These are phyloP conservation scores for Ferdinandea cuprea DNA, from an alignment of 2,888 invertebrate genomes.

Conservation along the genomic window DNA sequence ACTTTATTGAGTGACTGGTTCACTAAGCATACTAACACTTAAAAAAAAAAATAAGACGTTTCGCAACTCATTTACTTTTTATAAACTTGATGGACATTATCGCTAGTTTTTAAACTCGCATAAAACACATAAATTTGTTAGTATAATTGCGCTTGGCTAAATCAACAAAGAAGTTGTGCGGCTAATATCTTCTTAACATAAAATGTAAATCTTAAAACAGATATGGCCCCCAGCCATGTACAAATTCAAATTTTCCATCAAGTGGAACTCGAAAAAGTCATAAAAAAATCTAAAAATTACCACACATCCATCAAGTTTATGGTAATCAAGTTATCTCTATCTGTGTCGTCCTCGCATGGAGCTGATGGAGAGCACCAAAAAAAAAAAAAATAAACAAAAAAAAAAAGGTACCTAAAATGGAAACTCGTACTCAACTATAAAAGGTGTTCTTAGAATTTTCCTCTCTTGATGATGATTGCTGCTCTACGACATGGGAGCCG, in stretches of 20 bases:
- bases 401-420: too few relatives aligned
- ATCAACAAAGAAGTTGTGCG: not conserved
- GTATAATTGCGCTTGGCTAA: not conserved
- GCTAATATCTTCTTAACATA: slow-evolving; percentile 5
- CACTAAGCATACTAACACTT: too few relatives aligned
- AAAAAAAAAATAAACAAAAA: not conserved
- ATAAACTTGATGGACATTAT: not conserved
- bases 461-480: not conserved
- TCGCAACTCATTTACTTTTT: not conserved
- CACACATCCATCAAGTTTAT: slow-evolving; percentile 58
- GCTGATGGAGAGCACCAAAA: not conserved
- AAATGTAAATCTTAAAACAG: slow-evolving; percentile 6
- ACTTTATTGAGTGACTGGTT: too few relatives aligned
- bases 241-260: slow-evolving; percentile 6
- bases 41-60: too few relatives aligned
- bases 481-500: not conserved
- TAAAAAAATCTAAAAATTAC: slow-evolving; percentile 49
- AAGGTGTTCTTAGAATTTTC: slow-evolving; percentile 23
- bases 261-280: slow-evolving; percentile 27
- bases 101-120: not conserved
- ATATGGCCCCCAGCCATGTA: not conserved
- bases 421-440: too few relatives aligned
- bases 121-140: not conserved
- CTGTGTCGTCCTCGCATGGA: slow-evolving; percentile 2
- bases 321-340: slow-evolving; percentile 46